These are phyloP conservation scores for Oreochromis mossambicus DNA, from an alignment of 2,797 vertebrate genomes.

Conservation along the genomic window DNA sequence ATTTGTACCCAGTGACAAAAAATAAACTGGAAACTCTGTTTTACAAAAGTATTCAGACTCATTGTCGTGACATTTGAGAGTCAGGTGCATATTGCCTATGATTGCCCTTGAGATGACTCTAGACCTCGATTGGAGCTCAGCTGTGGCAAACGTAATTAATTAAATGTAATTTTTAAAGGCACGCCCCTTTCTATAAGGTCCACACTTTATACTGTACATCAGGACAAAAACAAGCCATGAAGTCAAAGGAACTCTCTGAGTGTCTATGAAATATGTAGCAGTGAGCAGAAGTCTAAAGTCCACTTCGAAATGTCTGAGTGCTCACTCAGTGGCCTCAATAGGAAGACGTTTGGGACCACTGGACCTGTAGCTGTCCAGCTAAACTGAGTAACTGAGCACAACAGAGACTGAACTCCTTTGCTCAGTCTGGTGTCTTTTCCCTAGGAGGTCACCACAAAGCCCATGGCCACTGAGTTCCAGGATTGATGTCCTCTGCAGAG, in stretches of 20 bases:
- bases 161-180: background rate
- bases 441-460: background rate
- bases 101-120: background rate
- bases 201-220: background rate
- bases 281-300: background rate
- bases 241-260: background rate
- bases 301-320: background rate
- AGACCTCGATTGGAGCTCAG: background rate
- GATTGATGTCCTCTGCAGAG: background rate
- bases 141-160: background rate
- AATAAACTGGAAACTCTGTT: background rate
- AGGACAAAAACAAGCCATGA: background rate
- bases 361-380: background rate
- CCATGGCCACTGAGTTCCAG: background rate
- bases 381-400: background rate
- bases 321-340: background rate
- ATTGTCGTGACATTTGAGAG: background rate
- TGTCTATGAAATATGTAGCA: background rate
- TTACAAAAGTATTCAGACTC: background rate
- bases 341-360: background rate
- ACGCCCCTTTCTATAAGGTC: background rate
- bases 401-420: background rate
- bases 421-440: background rate
- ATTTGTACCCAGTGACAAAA: background rate
- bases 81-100: background rate